Evolutionary conservation across 2,797 vertebrate species (phyloP).

Genomic region (Eurystomus glaucurus): DNA sequence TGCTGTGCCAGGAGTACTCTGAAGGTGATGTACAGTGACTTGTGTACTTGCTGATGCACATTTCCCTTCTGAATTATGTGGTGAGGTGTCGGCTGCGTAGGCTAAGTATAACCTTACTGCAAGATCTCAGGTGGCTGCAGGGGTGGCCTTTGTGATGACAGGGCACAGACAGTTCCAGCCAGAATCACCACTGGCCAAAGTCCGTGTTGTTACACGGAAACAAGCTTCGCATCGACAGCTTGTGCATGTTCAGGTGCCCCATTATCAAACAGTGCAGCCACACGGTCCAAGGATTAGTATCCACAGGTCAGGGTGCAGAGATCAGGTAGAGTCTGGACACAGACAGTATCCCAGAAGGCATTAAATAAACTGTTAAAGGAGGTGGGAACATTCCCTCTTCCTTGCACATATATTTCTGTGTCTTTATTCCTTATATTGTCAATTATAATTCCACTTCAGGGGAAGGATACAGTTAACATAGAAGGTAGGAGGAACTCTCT

Average conservation of each 20-base stretch:
- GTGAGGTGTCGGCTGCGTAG: neutral
- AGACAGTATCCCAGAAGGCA: neutral
- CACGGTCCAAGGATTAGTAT: neutral
- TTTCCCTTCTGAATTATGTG: neutral
- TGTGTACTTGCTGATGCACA: neutral
- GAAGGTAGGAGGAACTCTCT: neutral
- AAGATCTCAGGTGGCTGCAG: rapidly evolving
- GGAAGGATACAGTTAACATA: neutral
- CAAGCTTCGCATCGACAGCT: neutral
- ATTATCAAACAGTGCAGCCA: neutral
- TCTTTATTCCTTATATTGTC: neutral
- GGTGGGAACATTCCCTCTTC: neutral
- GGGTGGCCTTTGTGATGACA: neutral
- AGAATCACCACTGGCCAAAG: rapidly evolving
- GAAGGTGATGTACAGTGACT: neutral
- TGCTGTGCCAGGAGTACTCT: neutral
- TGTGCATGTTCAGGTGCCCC: rapidly evolving
- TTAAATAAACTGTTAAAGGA: neutral
- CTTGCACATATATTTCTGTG: neutral
- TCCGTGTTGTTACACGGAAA: neutral
- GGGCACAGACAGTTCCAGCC: neutral
- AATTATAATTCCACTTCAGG: neutral
- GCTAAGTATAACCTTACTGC: no score
- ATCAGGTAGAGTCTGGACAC: neutral
- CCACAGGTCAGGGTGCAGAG: neutral